Conservation (phyloP, 2,797 vertebrate species). For the Arctocebus calabarensis region DNA sequence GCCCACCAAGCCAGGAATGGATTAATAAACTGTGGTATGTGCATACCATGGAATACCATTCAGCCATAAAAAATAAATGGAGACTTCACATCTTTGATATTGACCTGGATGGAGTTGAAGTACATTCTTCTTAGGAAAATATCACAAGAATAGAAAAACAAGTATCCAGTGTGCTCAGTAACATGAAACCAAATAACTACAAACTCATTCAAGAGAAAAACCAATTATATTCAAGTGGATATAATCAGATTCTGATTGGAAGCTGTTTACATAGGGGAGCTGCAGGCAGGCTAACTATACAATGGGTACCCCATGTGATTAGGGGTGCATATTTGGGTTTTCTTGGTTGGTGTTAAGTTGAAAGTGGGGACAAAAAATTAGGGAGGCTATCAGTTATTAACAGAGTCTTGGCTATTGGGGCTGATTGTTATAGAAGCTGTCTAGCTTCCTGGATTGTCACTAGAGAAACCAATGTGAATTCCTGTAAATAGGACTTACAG, state of each 20-base stretch:
- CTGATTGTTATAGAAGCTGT: background rate
- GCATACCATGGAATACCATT: too few relatives aligned
- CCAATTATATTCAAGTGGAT: too few relatives aligned
- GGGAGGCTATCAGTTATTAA: background rate
- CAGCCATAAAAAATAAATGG: too few relatives aligned
- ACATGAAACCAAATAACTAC: too few relatives aligned
- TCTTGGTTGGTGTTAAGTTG: background rate
- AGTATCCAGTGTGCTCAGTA: too few relatives aligned
- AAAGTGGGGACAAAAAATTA: background rate
- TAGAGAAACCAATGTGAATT: background rate
- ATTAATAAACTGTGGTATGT: too few relatives aligned
- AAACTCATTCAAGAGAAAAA: too few relatives aligned
- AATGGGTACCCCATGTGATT: background rate
- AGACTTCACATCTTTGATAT: too few relatives aligned
- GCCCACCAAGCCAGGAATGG: too few relatives aligned
- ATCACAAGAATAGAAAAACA: too few relatives aligned
- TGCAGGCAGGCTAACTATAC: background rate
- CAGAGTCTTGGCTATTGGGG: background rate
- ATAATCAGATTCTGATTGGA: background rate
- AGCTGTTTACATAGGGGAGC: background rate
- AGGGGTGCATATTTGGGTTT: background rate
- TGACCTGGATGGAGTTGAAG: too few relatives aligned
- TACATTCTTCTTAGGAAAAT: too few relatives aligned
- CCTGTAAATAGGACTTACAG: background rate
- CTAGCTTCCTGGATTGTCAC: background rate